Evolutionary conservation across 2,797 vertebrate species (phyloP), one percentile per base, ranked within the genome.

Genomic region (Malurus leucopterus): DNA sequence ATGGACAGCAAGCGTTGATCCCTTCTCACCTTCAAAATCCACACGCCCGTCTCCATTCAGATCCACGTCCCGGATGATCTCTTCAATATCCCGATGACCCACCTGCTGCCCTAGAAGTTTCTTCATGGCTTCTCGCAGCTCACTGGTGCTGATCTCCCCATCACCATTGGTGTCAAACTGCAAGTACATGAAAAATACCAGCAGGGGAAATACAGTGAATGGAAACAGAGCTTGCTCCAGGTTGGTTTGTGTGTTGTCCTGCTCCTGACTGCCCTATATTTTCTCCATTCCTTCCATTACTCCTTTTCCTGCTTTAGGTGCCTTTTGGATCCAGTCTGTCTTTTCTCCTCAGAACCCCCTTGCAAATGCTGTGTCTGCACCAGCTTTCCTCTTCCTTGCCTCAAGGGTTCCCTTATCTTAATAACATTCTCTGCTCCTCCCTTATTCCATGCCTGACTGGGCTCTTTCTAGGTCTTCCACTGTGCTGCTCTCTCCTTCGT

Each of bases 81-180:
- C 99, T 91, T 99, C 99, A 72, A 99, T 98, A 69, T 99, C 99
- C 95, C 98, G 97, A 95, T 99, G 99, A 72, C 99, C 98, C 82
- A 99, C 98, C 96, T 99, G 99, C 94, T 99, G 99, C 65, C 99
- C 99, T 24, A 99, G 95, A 55, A 99, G 98, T 95, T 99, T 99
- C 92, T 98, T 99, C 99, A 99, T 99, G 70, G 99, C 99, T 94
- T 99, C 99, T 89, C 99, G 96, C 13, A 99, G 97, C 94, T 99
- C 99, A 19, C 98, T 98, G 68, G 98, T 99, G 93, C 99, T 99
- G 95, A 99, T 99, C 95, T 99, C 98, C 14, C 99, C 99, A 5
- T 99, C 99, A 9, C 99, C 99, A 4, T 99, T 99, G 38, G 99
- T 99, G 93, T 99, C 99, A 94, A 99, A 99, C 99, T 99, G 92